Base-by-base conservation (phyloP, 2,113 vertebrate genomes). In the Sinocyclocheilus anophthalmus region DNA sequence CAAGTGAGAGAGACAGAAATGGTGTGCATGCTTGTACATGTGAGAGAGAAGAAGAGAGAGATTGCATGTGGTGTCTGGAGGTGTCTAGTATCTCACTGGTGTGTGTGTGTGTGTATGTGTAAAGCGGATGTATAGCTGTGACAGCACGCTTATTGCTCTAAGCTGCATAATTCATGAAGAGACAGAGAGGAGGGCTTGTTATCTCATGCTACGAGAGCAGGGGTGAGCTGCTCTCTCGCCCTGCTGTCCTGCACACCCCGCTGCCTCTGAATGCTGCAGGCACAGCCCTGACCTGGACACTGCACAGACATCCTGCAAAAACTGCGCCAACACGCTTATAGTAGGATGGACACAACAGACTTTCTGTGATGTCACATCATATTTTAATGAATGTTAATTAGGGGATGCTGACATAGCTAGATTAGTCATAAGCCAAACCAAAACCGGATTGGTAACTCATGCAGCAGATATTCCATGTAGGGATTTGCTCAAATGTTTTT, bases 141-240 rank as follows among this genome's bases (percentile, higher is more conserved):
- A 81, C 82, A 80, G 82, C 82, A 75, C 24, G 30, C 33, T n/a
- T 50, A 85, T 48, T 61, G 70, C 83, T 69, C 69, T 65, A 0
- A 22, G 67, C 67, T 84, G 76, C 57, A 53, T 76, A 84, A 72
- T 84, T 80, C 67, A 81, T 72, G 13, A 22, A 16, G 26, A 59
- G 69, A 6, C 78, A 82, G 33, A 50, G 70, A 30, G 70, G 39
- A 85, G 63, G 79, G 87, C 53, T 26, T 83, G 61, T 77, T 48
- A 30, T 84, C 26, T 85, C 69, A 39, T 76, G 81, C 69, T 50
- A 63, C 18, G 7, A 79, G 53, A 81, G 80, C 73, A 88, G 39
- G 69, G 79, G 80, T 83, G 50, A 83, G 45, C 16, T 76, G 59
- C 70, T 30, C 42, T 42, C 45, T 70, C 37, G 42, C 63, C 65